A percentile compares a stretch with the other conserved stretches of the same genome.
Conservation (phyloP, 1,140 invertebrate species). For the Antheraea pernyi region DNA sequence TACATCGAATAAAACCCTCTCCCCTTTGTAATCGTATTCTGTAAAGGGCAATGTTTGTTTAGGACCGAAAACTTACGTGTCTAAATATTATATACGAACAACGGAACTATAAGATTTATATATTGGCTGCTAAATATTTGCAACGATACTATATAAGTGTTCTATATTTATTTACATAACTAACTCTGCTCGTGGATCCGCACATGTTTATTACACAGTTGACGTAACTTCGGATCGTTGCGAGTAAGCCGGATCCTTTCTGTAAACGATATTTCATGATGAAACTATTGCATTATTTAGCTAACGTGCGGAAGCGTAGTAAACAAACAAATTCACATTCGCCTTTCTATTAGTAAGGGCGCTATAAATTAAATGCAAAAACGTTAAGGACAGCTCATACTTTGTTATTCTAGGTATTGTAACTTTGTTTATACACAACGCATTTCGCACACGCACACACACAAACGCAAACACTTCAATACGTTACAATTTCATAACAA, state of each 20-base stretch:
- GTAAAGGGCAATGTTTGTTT: background rate
- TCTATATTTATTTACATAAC: no score
- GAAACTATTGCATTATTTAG: no score
- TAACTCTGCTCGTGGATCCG: no score
- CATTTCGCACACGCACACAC: background rate
- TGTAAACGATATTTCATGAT: no score
- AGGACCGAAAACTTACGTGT: background rate
- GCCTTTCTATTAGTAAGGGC: no score
- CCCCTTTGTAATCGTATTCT: conserved; percentile 1
- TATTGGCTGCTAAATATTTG: background rate
- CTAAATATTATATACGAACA: background rate
- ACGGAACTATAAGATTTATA: background rate
- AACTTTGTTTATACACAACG: background rate
- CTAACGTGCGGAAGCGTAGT: no score
- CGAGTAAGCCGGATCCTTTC: no score
- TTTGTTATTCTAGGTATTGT: background rate
- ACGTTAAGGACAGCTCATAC: no score
- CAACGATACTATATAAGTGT: background rate
- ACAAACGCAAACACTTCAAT: background rate
- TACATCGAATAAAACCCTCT: background rate
- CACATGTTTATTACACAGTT: no score
- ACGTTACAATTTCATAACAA: conserved; percentile 1
- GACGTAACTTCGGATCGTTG: no score
- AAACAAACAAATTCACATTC: no score
- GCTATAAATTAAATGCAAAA: no score